Base-by-base conservation (phyloP, 2,797 vertebrate genomes). In the Varecia variegata region DNA sequence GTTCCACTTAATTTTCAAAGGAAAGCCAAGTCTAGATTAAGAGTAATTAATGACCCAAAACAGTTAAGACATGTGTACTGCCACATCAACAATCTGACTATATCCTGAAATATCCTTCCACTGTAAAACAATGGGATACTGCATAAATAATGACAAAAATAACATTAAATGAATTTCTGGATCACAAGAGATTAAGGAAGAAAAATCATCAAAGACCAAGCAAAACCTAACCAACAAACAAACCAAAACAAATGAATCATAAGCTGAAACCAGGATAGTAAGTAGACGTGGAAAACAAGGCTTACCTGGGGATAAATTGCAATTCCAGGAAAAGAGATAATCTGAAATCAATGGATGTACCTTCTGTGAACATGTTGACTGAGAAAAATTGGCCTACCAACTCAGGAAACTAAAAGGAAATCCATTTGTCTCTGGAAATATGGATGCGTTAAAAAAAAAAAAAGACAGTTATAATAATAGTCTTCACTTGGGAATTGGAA, bases 1-100 rank as follows among this genome's bases (percentile, higher is more conserved):
- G 2, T 56, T 74, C 45, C 32, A 56, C 73, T 85, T 62, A 56
- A 81, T 82, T 40, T 90, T 71, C 62, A 68, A 60, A 79, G 32
- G 68, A 89, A 96, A 91, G 21, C 25, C 58, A 97, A 79, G 7
- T 17, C 17, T 91, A 94, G 18, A 70, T 71, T 54, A 38, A 70
- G 32, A 88, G 17, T 43, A 54, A 68, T 52, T 50, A 68, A 74
- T 47, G 38, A 74, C 43, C 25, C 60, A 35, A 89, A 58, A 52
- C 10, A 76, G 40, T 52, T 90, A 20, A 56, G 38, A 87, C 50
- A 76, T 68, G 3, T 43, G 0, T 12, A 54, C 77, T 76, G 8
- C 20, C 56, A 74, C 25, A 76, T 79, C 62, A 87, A 32, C 30
- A 76, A 56, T 40, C 54, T 87, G 70, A 40, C 2, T 87, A 15